phyloP scores from a whole-genome alignment of 2,888 invertebrate genomes.

The Hydraecia micacea region DNA sequence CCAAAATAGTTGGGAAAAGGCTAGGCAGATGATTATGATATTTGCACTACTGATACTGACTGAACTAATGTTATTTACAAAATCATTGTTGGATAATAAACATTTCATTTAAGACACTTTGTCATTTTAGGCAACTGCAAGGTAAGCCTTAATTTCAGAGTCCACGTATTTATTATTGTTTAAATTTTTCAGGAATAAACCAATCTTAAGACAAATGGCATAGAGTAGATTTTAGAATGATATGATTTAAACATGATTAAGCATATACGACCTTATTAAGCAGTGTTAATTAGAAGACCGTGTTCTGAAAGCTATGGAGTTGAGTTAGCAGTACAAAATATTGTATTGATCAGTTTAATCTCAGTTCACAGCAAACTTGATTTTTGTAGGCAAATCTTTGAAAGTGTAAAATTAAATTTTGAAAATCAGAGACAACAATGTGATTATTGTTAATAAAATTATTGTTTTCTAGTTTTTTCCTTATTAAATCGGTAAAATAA shows the following conservation, averaged over 20 bases:
- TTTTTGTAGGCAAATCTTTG: not conserved
- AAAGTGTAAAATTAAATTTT: not conserved
- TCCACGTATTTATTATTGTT: not conserved
- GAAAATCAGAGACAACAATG: too few species aligned
- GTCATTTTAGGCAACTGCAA: not conserved
- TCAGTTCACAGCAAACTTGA: not conserved
- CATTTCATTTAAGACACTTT: not conserved
- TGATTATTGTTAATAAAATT: too few species aligned
- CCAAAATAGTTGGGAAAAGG: too few species aligned
- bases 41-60: not conserved
- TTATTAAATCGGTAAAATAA: too few species aligned
- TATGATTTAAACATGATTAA: slow-evolving; percentile 1
- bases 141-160: slow-evolving; percentile 1
- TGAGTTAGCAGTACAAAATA: not conserved
- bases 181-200: not conserved
- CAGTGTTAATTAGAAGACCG: slow-evolving; percentile 31
- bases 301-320: slow-evolving; percentile 30
- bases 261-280: slow-evolving; percentile 33
- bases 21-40: too few species aligned
- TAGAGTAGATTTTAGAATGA: slow-evolving; percentile 21
- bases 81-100: not conserved
- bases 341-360: not conserved
- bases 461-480: too few species aligned
- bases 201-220: not conserved
- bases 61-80: not conserved